Evolutionary conservation across 1,140 invertebrate genomes (phyloP).

Genomic region (Nautilus pompilius): DNA sequence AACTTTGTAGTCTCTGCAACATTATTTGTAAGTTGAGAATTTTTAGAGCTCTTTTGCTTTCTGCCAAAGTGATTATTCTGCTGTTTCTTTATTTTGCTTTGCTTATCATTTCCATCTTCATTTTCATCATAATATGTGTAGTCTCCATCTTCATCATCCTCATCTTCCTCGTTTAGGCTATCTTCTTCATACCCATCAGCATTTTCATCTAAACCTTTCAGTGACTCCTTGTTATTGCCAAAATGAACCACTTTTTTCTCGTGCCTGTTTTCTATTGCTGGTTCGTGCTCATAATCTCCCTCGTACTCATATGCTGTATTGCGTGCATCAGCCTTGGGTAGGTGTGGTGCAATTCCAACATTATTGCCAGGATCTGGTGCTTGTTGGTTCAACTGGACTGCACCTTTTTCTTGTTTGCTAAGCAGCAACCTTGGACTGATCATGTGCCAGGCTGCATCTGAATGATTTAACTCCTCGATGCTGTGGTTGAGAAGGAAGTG

Average conservation of each 20-base stretch:
- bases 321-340: constrained; percentile 12
- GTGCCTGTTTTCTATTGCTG: constrained; percentile 10
- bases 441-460: background rate
- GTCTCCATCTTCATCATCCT: constrained; percentile 17
- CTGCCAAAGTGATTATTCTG: background rate
- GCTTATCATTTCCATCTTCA: background rate
- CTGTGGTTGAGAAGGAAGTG: constrained; percentile 36
- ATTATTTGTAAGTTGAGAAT: background rate
- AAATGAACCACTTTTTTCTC: constrained; percentile 14
- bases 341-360: no score
- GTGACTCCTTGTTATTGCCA: constrained; percentile 7
- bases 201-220: constrained; percentile 6
- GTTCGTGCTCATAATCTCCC: constrained; percentile 14
- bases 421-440: background rate
- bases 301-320: constrained; percentile 17
- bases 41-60: background rate
- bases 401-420: no score
- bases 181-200: constrained; percentile 12
- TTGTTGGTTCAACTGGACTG: no score
- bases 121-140: constrained; percentile 22
- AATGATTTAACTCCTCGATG: constrained; percentile 1
- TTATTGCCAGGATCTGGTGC: no score
- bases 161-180: constrained; percentile 11
- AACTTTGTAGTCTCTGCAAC: background rate
- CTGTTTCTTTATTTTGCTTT: background rate